phyloP scores from a whole-genome alignment of 2,113 vertebrate species.

The Hydropotes inermis region DNA sequence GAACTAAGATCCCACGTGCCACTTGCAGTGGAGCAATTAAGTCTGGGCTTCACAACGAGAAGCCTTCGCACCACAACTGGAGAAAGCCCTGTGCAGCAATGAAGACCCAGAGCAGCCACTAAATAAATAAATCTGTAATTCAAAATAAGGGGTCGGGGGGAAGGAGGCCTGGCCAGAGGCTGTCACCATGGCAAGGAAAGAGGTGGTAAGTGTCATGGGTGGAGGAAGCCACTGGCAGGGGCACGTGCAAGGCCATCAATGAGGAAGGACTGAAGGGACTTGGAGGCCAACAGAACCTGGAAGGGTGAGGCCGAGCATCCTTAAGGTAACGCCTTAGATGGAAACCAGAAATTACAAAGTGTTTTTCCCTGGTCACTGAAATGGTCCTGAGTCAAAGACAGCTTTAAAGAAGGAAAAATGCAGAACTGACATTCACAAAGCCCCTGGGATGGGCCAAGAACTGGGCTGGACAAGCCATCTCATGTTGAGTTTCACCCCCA shows the following conservation, averaged over 20 bases:
- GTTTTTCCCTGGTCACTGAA: neutral
- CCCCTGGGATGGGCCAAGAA: fast-evolving
- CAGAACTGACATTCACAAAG: neutral
- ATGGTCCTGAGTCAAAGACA: neutral
- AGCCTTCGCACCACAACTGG: neutral
- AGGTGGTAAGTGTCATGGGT: neutral
- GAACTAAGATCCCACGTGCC: neutral
- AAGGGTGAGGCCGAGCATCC: fast-evolving
- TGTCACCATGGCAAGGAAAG: neutral
- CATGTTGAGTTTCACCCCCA: fast-evolving
- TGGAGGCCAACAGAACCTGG: neutral
- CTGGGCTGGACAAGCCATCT: fast-evolving
- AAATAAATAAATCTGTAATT: neutral
- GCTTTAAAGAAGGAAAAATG: no score
- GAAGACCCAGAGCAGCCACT: neutral
- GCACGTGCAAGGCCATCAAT: no score
- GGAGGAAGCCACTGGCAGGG: neutral
- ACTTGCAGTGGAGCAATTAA: neutral
- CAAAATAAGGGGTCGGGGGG: fast-evolving
- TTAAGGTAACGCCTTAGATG: neutral
- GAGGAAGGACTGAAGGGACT: neutral
- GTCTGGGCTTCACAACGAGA: neutral
- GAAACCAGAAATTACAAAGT: neutral
- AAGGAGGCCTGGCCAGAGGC: neutral
- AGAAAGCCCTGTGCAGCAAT: neutral